Evolutionary conservation across 2,797 vertebrate species (phyloP).

Genomic region (Poecile montanus): DNA sequence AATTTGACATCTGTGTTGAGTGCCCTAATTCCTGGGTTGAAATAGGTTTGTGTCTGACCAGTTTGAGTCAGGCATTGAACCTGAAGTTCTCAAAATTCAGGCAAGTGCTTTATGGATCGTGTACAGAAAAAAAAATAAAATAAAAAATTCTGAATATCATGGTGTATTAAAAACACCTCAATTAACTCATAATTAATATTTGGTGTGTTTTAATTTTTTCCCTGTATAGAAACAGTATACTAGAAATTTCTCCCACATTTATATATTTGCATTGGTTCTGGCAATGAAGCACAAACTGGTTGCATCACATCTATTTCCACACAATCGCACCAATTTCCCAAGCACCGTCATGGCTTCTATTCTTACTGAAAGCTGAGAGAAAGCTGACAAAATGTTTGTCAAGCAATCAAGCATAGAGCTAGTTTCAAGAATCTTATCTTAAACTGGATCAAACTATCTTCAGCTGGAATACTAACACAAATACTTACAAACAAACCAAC

Average conservation of each 20-base stretch:
- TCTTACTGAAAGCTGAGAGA: not conserved
- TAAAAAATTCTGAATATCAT: not conserved
- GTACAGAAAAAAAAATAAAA: not conserved
- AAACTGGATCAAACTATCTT: not conserved
- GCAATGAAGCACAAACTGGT: not conserved
- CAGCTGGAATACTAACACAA: not conserved
- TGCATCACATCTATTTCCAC: conserved; percentile 33
- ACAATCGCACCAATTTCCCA: conserved; percentile 37
- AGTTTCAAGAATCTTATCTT: not conserved
- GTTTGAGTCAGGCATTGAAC: not conserved
- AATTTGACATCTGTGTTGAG: not conserved
- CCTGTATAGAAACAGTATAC: not conserved
- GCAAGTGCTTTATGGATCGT: not conserved
- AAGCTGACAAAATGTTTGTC: not conserved
- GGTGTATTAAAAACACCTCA: not conserved
- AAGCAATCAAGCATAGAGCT: not conserved
- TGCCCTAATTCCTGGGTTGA: fast-evolving
- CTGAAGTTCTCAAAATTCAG: not conserved
- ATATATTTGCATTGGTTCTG: not conserved
- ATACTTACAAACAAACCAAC: not conserved
- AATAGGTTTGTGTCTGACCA: not conserved
- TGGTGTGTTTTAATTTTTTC: not conserved
- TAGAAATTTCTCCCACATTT: not conserved
- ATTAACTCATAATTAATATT: not conserved
- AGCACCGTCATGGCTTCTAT: not conserved